Evolutionary conservation across 2,888 invertebrate genomes (phyloP), one percentile per base, ranked within the genome.

Genomic region (Conistra vaccinii): DNA sequence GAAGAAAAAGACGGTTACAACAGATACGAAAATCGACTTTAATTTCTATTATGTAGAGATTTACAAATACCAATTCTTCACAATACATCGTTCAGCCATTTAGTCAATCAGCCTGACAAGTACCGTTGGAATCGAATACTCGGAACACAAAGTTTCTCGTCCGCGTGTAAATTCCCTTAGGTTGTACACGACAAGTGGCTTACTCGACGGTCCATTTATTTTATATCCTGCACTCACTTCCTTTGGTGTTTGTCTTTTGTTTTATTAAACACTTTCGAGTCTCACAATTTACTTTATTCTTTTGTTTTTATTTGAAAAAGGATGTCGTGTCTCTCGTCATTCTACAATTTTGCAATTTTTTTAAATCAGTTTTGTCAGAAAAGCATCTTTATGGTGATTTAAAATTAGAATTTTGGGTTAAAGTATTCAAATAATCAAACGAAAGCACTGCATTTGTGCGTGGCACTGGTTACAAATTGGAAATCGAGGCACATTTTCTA

Each of bases 161-260:
- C 3, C 48, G 39, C 66, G 55, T 55, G 75, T 81, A 61, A 55
- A 78, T 48, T 75, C 39, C 39, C 60, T 63, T 12, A 72, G 51
- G 35, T 45, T 32, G 58, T 68, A 73, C 45, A 53, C 42, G 78
- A 77, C 62, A 58, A 83, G 66, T 79, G 73, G 68, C 65, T 83
- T 69, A 65, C 68, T 65, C 60, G 62, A 80, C 61, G 61, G 51
- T 20, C 69, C 73, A 73, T 83, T 73, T 81, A 73, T 67, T 84
- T 84, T 66, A 70, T 81, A 73, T 81, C 73, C 60, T 76, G 84
- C 72, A 73, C 67, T 70, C 60, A 68, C 45, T 72, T 57, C 32
- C 51, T 35, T 53, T 29, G n/a, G 39, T 29, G 42, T 51, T 73
- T 48, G 48, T 70, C 42, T 80, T 70, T 61, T 80, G 42, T 77